Percentiles rank a stretch among this genome's conserved stretches.
Evolutionary conservation across 2,888 invertebrate genomes (phyloP).

Genomic region (Xestobium rufovillosum): DNA sequence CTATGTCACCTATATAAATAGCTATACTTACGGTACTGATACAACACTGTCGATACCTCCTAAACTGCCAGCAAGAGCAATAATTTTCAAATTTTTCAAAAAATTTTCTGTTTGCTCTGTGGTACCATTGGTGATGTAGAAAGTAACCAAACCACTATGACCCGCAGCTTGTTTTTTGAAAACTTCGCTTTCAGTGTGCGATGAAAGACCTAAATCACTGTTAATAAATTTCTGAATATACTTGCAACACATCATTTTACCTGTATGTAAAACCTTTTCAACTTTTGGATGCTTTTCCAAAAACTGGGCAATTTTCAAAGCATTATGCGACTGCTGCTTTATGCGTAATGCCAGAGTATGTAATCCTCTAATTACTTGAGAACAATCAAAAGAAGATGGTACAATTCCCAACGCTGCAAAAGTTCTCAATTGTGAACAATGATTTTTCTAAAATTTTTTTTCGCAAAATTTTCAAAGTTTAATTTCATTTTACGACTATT

Average conservation of each 20-base stretch:
- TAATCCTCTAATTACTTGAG: slow-evolving; percentile 82
- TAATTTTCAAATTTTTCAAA: slow-evolving; percentile 67
- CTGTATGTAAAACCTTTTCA: slow-evolving; percentile 76
- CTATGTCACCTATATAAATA: too few relatives aligned
- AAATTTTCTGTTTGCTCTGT: slow-evolving; percentile 66
- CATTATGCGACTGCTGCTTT: slow-evolving; percentile 78
- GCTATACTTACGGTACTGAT: slow-evolving; percentile 75
- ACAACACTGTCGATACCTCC: slow-evolving; percentile 94
- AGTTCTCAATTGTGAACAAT: too few relatives aligned
- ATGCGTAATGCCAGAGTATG: slow-evolving; percentile 91
- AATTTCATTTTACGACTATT: too few relatives aligned
- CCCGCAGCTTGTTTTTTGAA: slow-evolving; percentile 75
- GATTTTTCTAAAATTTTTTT: too few relatives aligned
- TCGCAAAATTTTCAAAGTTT: too few relatives aligned
- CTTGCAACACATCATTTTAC: too few relatives aligned
- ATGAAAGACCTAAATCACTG: too few relatives aligned
- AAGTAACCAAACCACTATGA: slow-evolving; percentile 88
- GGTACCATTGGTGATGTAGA: slow-evolving; percentile 72
- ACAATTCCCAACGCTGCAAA: slow-evolving; percentile 82
- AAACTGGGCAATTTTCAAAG: slow-evolving; percentile 70
- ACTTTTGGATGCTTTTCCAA: slow-evolving; percentile 74
- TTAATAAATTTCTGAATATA: too few relatives aligned
- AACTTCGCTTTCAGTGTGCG: slow-evolving; percentile 81
- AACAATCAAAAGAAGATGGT: slow-evolving; percentile 96
- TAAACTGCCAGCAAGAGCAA: slow-evolving; percentile 86